A percentile compares a stretch with the other conserved stretches of the same genome.
Evolutionary conservation across 2,113 vertebrate species (phyloP).

Genomic region (Cyprinodon brontotheroides): DNA sequence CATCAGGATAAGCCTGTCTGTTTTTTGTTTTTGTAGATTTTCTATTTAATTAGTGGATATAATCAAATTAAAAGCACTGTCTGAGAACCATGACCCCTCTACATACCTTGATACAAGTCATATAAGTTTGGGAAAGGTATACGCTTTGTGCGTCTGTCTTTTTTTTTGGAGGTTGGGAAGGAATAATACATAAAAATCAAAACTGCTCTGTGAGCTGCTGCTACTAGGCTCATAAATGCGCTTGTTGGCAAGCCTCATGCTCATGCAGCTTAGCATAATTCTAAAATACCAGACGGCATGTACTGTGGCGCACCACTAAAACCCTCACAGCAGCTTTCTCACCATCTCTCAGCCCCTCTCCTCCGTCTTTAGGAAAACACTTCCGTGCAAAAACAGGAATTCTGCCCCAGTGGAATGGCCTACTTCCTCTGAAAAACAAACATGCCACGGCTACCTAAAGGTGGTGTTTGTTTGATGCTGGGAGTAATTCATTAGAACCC

Average conservation of each 20-base stretch:
- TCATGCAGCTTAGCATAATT: slow-evolving; percentile 74
- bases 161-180: not conserved
- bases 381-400: slow-evolving; percentile 57
- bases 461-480: slow-evolving; percentile 40
- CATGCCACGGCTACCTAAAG: slow-evolving; percentile 22
- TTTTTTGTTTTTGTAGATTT: slow-evolving; percentile 58
- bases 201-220: slow-evolving; percentile 28
- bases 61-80: slow-evolving; percentile 61
- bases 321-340: slow-evolving; percentile 74
- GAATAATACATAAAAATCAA: slow-evolving; percentile 31
- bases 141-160: slow-evolving; percentile 20
- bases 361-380: slow-evolving; percentile 54
- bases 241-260: slow-evolving; percentile 55
- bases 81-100: slow-evolving; percentile 37
- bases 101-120: slow-evolving; percentile 16
- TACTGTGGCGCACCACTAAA: slow-evolving; percentile 55
- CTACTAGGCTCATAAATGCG: slow-evolving; percentile 62
- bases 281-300: slow-evolving; percentile 72
- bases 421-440: slow-evolving; percentile 39
- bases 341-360: slow-evolving; percentile 45
- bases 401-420: slow-evolving; percentile 22
- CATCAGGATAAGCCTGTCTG: slow-evolving; percentile 52
- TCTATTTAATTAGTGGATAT: slow-evolving; percentile 63
- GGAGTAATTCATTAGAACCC: slow-evolving; percentile 30
- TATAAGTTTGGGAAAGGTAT: slow-evolving; percentile 45